Evolutionary conservation across 1,140 invertebrate species (phyloP).

Genomic region (Rhysida immarginata): DNA sequence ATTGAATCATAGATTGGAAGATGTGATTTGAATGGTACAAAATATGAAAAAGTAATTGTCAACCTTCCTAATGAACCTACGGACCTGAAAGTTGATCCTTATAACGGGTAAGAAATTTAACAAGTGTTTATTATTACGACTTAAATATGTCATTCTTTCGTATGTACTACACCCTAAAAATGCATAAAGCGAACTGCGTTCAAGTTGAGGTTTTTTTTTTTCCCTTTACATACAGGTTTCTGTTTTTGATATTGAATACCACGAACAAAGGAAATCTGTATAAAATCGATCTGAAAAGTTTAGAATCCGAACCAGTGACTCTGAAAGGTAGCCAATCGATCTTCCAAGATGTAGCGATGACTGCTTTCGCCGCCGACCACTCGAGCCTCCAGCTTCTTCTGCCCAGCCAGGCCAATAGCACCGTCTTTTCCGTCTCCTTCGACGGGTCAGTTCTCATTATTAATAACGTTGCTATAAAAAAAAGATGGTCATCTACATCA

Average conservation of each 20-base stretch:
- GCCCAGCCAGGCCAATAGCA: slow-evolving; percentile 49
- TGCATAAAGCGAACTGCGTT: too few relatives aligned
- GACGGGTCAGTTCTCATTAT: slow-evolving; percentile 62
- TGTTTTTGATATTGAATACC: slow-evolving; percentile 58
- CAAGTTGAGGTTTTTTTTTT: too few relatives aligned
- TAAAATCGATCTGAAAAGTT: slow-evolving; percentile 55
- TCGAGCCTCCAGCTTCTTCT: slow-evolving; percentile 63
- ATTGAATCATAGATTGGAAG: slow-evolving; percentile 51
- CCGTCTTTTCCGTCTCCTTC: slow-evolving; percentile 58
- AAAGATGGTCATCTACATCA: too few relatives aligned
- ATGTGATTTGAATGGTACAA: slow-evolving; percentile 51
- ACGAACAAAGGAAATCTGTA: slow-evolving; percentile 46
- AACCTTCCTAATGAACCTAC: slow-evolving; percentile 46
- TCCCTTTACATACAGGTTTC: slow-evolving; percentile 37
- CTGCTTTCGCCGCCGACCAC: slow-evolving; percentile 61
- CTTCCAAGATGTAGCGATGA: slow-evolving; percentile 40
- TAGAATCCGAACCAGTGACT: slow-evolving; percentile 45
- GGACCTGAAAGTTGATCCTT: slow-evolving; percentile 75
- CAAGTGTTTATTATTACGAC: too few relatives aligned
- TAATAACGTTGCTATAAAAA: too few relatives aligned
- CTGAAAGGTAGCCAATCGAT: slow-evolving; percentile 37
- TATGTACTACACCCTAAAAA: too few relatives aligned
- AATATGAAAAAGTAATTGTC: slow-evolving; percentile 46
- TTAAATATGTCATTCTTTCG: neutral
- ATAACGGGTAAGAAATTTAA: slow-evolving; percentile 64